phyloP scores from a whole-genome alignment of 2,797 vertebrate species.

The Pipistrellus nathusii region DNA sequence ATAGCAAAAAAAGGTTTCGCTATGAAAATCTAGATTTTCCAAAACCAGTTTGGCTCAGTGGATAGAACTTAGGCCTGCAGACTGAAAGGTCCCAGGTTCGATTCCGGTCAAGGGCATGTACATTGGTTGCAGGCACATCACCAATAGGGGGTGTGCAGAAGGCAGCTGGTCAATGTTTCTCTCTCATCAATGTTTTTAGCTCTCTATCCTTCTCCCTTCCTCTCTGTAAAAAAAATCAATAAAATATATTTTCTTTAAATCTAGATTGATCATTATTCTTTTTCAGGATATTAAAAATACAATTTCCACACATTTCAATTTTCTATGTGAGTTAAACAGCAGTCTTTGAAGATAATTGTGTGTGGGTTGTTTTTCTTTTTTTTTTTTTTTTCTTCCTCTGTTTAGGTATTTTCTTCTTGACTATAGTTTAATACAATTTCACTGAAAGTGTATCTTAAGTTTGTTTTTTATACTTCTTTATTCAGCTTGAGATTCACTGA shows the following conservation, averaged over 20 bases:
- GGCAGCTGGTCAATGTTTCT: no score
- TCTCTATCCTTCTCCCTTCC: no score
- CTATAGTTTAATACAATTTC: not conserved
- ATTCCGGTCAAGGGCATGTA: no score
- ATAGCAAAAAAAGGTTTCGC: not conserved
- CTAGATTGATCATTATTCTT: not conserved
- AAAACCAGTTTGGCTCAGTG: no score
- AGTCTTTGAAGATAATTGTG: not conserved
- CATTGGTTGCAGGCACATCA: no score
- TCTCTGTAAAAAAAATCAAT: no score
- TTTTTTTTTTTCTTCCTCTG: not conserved
- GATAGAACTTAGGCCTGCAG: no score
- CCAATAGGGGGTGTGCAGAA: no score
- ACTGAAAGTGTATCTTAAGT: not conserved
- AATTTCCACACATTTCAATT: not conserved
- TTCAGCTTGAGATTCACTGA: not conserved
- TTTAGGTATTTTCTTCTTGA: not conserved
- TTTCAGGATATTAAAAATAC: not conserved
- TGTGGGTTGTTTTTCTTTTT: no score
- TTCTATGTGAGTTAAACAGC: not conserved
- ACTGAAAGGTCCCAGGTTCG: no score
- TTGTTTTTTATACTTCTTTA: not conserved
- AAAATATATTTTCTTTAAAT: no score
- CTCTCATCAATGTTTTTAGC: no score
- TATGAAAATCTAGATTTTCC: not conserved